Base-by-base conservation (phyloP, 1,140 invertebrate genomes). In the Cyclina sinensis region DNA sequence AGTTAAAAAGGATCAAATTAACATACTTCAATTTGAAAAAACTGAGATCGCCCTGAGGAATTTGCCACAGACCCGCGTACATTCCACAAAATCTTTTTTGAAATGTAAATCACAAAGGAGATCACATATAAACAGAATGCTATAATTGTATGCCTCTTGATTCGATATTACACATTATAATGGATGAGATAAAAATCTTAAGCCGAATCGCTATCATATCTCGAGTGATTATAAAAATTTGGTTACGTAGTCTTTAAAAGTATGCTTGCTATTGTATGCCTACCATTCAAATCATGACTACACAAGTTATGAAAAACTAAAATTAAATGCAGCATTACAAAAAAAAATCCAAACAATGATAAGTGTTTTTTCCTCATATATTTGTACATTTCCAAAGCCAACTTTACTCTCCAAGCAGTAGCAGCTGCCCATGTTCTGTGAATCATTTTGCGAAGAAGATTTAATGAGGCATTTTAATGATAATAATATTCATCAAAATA, bases 151-250 rank as follows among this genome's bases (percentile, higher is more conserved):
- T 32, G 30, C 24, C 1, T 18, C 37, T 37, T 24, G 51, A 62
- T 62, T 81, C 65, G 79, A 62, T 81, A 81, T 81, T 81, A 81
- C 79, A 81, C 79, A 30, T 62, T 81, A 39, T 62, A 81, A 81
- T 21, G 37, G 35, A 2, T 27, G 14, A 43, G 79, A 81, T 81
- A 62, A 27, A 30, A 39, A 81, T 81, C 79, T 81, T 3, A 37
- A 43, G 5, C 51, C 3, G n/a, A 43, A 81, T 62, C 37, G 24
- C 7, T 81, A 81, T 62, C 79, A 81, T 81, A 62, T 62, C 79
- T 81, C 27, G 43, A 65, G 79, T 27, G 79, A 81, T 81, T 57
- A 81, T 27, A 81, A 81, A 62, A 48, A 37, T 37, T 80, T 80
- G 7, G 46, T 80, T n/a, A 35, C 21, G 21, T 54, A 35, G 32